These are phyloP conservation scores for Autographa pulchrina DNA, from an alignment of 2,888 invertebrate species.

Conservation along the genomic window DNA sequence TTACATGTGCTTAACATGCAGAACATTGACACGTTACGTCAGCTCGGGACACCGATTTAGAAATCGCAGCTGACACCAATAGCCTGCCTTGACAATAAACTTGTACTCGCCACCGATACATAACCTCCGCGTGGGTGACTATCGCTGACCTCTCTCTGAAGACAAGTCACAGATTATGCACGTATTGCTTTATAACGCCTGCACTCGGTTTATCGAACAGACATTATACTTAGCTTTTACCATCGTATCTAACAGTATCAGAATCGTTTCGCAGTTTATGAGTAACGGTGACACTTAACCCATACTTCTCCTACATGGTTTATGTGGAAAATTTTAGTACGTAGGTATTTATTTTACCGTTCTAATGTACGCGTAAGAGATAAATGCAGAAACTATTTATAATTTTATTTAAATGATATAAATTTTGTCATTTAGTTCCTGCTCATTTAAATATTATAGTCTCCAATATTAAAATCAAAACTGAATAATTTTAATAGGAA, in stretches of 20 bases:
- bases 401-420: neutral
- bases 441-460: neutral
- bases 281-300: conserved; percentile 55
- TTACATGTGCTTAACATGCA: conserved; percentile 48
- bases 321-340: conserved; percentile 22
- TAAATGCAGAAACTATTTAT: neutral
- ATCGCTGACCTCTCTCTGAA: conserved; percentile 39
- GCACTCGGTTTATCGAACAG: conserved; percentile 50
- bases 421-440: neutral
- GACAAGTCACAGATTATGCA: conserved; percentile 34
- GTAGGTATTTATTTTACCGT: conserved; percentile 7
- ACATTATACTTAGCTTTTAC: conserved; percentile 45
- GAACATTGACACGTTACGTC: conserved; percentile 58
- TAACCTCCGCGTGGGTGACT: conserved; percentile 23
- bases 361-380: neutral
- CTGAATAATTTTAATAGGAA: neutral
- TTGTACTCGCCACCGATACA: conserved; percentile 28
- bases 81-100: conserved; percentile 53
- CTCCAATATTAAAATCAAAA: too few relatives aligned
- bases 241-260: conserved; percentile 49
- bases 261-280: conserved; percentile 49
- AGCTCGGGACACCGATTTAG: conserved; percentile 60
- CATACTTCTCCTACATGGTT: conserved; percentile 35
- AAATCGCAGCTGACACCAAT: conserved; percentile 61
- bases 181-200: conserved; percentile 31